These are phyloP conservation scores for Eutrigla gurnardus DNA, from an alignment of 2,797 vertebrate species.

Conservation along the genomic window DNA sequence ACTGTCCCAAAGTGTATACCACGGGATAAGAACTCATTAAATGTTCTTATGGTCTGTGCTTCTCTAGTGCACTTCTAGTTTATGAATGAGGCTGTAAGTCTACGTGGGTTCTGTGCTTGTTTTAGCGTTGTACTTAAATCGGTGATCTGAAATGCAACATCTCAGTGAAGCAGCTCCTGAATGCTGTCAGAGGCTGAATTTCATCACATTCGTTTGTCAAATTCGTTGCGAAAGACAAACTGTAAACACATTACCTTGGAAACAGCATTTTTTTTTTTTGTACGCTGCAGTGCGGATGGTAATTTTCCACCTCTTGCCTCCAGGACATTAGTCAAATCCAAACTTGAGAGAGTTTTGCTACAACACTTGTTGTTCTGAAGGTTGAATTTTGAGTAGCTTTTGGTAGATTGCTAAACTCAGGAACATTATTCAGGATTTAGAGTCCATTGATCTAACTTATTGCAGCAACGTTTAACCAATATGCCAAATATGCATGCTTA, in stretches of 20 bases:
- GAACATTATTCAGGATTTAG: neutral
- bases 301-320: conserved; percentile 37
- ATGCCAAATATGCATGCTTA: neutral
- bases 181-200: conserved; percentile 2
- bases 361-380: neutral
- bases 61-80: neutral
- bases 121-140: conserved; percentile 13
- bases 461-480: neutral
- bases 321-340: conserved; percentile 33
- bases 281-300: conserved; percentile 35
- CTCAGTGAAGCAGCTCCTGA: conserved; percentile 19
- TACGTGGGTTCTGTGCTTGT: neutral
- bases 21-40: neutral
- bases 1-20: neutral
- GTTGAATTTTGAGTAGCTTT: conserved; percentile 5
- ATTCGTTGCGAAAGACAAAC: conserved; percentile 44
- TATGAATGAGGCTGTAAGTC: neutral
- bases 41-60: neutral
- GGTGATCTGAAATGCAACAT: conserved; percentile 15
- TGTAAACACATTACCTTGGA: conserved; percentile 49
- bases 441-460: neutral
- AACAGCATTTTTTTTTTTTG: conserved; percentile 39
- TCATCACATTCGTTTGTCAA: conserved; percentile 25
- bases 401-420: neutral
- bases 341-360: conserved; percentile 22